phyloP scores from a whole-genome alignment of 2,888 invertebrate genomes.

The Pharmacophagus antenor region DNA sequence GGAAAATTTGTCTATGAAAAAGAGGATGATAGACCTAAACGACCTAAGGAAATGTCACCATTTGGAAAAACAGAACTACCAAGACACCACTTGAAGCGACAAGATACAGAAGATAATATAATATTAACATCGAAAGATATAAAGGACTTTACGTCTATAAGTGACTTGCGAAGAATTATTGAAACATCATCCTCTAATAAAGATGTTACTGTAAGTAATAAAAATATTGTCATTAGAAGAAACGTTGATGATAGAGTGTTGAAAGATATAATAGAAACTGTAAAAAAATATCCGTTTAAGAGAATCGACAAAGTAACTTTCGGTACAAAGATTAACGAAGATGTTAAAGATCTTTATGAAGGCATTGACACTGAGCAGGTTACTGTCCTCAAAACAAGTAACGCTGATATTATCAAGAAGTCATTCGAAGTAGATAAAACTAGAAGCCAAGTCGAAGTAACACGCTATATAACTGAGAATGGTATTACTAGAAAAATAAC shows the following conservation, averaged over 20 bases:
- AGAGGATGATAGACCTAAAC: conserved; percentile 66
- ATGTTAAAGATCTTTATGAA: conserved; percentile 79
- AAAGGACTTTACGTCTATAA: conserved; percentile 75
- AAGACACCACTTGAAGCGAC: conserved; percentile 68
- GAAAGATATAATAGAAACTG: conserved; percentile 74
- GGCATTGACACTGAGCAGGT: conserved; percentile 69
- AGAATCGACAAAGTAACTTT: conserved; percentile 77
- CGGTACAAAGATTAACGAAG: conserved; percentile 80
- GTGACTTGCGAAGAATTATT: conserved; percentile 71
- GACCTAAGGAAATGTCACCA: conserved; percentile 67
- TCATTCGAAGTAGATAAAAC: conserved; percentile 73
- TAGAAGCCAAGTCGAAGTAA: conserved; percentile 75
- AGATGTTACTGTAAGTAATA: conserved; percentile 71
- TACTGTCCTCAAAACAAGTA: conserved; percentile 58
- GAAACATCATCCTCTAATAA: conserved; percentile 67
- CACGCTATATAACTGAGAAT: conserved; percentile 72
- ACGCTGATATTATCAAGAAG: conserved; percentile 65
- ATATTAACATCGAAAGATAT: conserved; percentile 74
- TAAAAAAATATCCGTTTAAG: conserved; percentile 75
- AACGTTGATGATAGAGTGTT: conserved; percentile 71
- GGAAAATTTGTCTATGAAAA: conserved; percentile 80
- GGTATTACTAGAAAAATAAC: conserved; percentile 73
- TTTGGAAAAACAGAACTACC: conserved; percentile 68
- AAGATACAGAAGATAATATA: conserved; percentile 75
- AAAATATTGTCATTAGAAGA: conserved; percentile 72